A percentile compares a stretch with the other conserved stretches of the same genome.
phyloP scores from a whole-genome alignment of 2,888 invertebrate genomes.

The Temnothorax ravouxi region DNA sequence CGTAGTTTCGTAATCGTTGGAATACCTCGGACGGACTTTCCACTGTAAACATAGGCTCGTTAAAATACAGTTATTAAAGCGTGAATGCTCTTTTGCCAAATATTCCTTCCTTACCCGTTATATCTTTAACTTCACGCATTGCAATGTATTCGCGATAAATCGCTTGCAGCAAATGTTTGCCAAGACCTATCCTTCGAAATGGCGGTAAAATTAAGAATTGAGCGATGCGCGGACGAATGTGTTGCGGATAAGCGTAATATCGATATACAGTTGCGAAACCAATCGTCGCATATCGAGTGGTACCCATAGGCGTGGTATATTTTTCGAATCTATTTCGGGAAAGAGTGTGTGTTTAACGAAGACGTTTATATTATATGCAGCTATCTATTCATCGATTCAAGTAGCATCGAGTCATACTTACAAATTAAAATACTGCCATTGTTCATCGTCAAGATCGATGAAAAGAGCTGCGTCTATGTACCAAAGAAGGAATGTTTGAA shows the following conservation, averaged over 20 bases:
- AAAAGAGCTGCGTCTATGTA: constrained; percentile 98
- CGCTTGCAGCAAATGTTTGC: constrained; percentile 91
- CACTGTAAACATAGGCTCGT: constrained; percentile 88
- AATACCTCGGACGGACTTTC: constrained; percentile 98
- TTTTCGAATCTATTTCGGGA: constrained; percentile 89
- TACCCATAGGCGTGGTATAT: constrained; percentile 88
- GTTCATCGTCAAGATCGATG: constrained; percentile 96
- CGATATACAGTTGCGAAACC: constrained; percentile 97
- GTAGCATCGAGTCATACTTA: constrained; percentile 86
- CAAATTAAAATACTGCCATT: constrained; percentile 96
- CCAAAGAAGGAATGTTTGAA: constrained; percentile 97
- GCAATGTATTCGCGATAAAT: constrained; percentile 88
- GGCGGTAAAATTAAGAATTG: constrained; percentile 98
- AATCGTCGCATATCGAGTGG: constrained; percentile 90
- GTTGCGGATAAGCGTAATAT: constrained; percentile 97
- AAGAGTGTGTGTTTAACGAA: constrained; percentile 26
- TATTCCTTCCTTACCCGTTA: constrained; percentile 88
- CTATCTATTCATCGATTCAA: not conserved
- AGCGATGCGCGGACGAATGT: constrained; percentile 95
- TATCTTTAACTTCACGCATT: constrained; percentile 89
- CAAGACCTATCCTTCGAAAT: constrained; percentile 94
- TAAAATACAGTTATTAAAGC: not conserved
- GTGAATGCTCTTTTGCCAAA: not conserved
- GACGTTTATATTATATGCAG: not conserved
- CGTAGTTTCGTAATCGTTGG: constrained; percentile 95